A percentile compares a stretch with the other conserved stretches of the same genome.
Evolutionary conservation across 2,888 invertebrate genomes (phyloP).

Genomic region (Ectemnius continuus): DNA sequence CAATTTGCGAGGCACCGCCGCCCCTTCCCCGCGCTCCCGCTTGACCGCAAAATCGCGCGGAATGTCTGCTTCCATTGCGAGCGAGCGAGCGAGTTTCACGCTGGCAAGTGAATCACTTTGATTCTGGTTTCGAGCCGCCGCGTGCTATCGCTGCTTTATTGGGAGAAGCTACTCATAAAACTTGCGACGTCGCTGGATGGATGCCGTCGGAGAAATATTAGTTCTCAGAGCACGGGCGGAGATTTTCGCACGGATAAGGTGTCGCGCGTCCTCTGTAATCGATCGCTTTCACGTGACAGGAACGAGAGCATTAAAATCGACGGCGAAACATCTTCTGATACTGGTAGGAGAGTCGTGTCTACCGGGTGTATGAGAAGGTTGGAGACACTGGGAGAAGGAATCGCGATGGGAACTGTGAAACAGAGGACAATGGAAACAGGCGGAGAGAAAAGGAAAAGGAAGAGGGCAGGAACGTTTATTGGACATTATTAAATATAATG

Average conservation of each 20-base stretch:
- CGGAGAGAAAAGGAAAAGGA: constrained; percentile 24
- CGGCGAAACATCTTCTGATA: neutral
- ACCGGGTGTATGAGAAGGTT: constrained; percentile 10
- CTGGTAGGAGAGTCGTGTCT: constrained; percentile 3
- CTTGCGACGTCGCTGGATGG: constrained; percentile 16
- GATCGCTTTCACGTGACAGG: constrained; percentile 51
- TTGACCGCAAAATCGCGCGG: no score
- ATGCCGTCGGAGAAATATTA: constrained; percentile 17
- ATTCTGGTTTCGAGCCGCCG: no score
- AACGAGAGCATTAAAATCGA: constrained; percentile 39
- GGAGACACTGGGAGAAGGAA: neutral
- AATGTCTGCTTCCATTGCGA: no score
- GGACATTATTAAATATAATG: constrained; percentile 73
- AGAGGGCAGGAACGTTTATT: constrained; percentile 55
- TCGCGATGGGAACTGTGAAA: neutral
- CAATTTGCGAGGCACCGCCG: constrained; percentile 1
- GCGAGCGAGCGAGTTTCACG: no score
- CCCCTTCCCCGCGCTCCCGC: constrained; percentile 8
- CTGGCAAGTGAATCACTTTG: no score
- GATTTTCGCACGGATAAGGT: constrained; percentile 27
- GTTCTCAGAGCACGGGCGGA: constrained; percentile 17
- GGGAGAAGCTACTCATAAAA: constrained; percentile 26
- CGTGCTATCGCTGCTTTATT: neutral
- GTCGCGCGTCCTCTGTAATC: constrained; percentile 36
- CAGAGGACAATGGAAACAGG: neutral